Base-by-base conservation (phyloP, 2,888 invertebrate species). In the Drosophila melanosoma region DNA sequence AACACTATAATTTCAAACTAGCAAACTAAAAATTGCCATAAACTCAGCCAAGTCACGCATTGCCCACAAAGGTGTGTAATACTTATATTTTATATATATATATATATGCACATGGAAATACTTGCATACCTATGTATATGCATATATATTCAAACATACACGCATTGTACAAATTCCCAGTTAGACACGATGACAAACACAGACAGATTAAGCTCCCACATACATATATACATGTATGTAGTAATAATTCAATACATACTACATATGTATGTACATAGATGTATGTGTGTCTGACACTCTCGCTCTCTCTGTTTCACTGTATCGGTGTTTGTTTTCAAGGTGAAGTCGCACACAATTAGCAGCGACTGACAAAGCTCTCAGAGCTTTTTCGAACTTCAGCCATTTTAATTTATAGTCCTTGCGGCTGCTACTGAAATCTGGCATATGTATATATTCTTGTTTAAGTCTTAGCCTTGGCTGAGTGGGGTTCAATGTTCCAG, bases 331-430 rank as follows among this genome's bases (percentile, higher is more conserved):
- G 77, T 73, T 77, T 84, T 82, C 74, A 86, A 88, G 85, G 88
- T 80, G 82, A 89, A 87, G 85, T 79, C 67, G 45, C 69, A 58
- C 68, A 69, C 75, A 75, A 36, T 53, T 64, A 67, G 61, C 32
- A 66, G 60, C 58, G 54, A 49, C 59, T 33, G 42, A 53, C 32
- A 64, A 73, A 81, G 82, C 79, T 82, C 65, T 40, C 51, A 20
- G 33, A 84, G 85, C 85, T 85, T 85, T 85, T 85, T 85, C 85
- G 85, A 87, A 85, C 60, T 67, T 36, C 63, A 52, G 52, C 62
- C 69, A 66, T 73, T 60, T 70, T 68, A 57, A 72, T 58, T 66
- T 56, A 69, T 65, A 57, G 66, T 57, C 48, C 40, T 60, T 61
- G 68, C 36, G 61, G 15, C 56, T 48, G 40, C 42, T 60, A 15